These are phyloP conservation scores for Andrena chrysosceles DNA, from an alignment of 2,888 invertebrate species.

Conservation along the genomic window DNA sequence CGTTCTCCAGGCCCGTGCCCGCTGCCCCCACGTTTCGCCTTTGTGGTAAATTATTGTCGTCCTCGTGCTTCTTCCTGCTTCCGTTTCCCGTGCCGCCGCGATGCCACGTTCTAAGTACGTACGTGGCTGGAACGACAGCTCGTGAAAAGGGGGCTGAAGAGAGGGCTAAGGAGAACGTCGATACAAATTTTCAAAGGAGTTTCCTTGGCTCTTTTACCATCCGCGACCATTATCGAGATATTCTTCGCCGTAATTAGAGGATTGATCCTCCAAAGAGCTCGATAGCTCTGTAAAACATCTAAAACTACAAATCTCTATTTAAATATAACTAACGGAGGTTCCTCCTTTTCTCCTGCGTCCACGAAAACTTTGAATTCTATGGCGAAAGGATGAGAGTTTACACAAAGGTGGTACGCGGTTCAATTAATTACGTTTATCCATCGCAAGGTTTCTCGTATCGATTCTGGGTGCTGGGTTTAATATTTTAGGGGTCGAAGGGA, in stretches of 20 bases:
- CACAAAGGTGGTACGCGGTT: too few species aligned
- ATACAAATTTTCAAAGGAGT: conserved; percentile 40
- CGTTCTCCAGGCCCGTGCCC: conserved; percentile 45
- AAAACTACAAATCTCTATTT: too few species aligned
- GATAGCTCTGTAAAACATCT: too few species aligned
- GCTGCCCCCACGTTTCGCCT: conserved; percentile 57
- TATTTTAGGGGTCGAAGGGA: background rate
- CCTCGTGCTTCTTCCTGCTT: conserved; percentile 41
- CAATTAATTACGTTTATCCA: too few species aligned
- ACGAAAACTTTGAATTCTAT: too few species aligned
- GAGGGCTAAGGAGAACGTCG: conserved; percentile 9
- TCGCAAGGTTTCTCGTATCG: too few species aligned
- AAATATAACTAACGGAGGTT: too few species aligned
- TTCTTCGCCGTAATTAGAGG: background rate
- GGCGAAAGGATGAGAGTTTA: too few species aligned
- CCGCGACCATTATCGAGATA: background rate
- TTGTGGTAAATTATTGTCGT: conserved; percentile 67
- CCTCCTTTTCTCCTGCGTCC: too few species aligned
- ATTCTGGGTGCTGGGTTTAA: background rate
- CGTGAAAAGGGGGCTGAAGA: background rate
- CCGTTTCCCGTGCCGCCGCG: conserved; percentile 39
- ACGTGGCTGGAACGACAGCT: conserved; percentile 25
- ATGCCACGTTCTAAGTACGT: conserved; percentile 32
- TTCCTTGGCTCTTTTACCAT: background rate
- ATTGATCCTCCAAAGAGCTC: background rate